Evolutionary conservation across 2,113 vertebrate genomes (phyloP).

Genomic region (Nannobrachium achirus): DNA sequence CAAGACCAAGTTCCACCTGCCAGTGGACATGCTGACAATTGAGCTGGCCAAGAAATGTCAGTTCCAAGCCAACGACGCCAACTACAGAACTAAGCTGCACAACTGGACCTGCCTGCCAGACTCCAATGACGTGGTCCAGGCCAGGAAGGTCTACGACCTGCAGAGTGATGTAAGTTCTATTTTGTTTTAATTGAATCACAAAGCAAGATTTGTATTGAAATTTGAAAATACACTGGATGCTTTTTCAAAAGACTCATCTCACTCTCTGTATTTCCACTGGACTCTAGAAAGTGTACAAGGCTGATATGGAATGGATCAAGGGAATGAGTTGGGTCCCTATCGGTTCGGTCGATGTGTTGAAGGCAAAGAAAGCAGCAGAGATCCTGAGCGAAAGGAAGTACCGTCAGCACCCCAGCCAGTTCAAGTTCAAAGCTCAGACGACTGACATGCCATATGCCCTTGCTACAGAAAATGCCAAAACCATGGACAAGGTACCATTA

Average conservation of each 20-base stretch:
- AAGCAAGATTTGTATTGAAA: too few relatives aligned
- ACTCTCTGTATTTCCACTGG: too few relatives aligned
- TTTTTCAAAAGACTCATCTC: too few relatives aligned
- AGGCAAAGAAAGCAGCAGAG: constrained; percentile 87
- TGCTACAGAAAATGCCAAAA: too few relatives aligned
- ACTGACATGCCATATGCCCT: too few relatives aligned
- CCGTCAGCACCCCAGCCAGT: constrained; percentile 84
- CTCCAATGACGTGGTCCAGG: constrained; percentile 88
- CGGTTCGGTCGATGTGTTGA: constrained; percentile 85
- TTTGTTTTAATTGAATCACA: too few relatives aligned
- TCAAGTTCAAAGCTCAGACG: constrained; percentile 83
- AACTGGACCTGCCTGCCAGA: constrained; percentile 90
- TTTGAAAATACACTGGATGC: too few relatives aligned
- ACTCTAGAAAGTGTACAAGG: constrained; percentile 88
- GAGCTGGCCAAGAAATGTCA: constrained; percentile 89
- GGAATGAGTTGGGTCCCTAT: constrained; percentile 93
- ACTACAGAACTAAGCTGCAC: constrained; percentile 86
- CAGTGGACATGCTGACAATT: constrained; percentile 86
- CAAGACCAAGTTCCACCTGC: constrained; percentile 85
- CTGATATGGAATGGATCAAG: constrained; percentile 93
- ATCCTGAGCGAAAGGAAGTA: constrained; percentile 91
- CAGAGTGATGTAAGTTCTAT: constrained; percentile 76
- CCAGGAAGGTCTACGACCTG: constrained; percentile 79
- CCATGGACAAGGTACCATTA: too few relatives aligned
- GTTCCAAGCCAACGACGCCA: constrained; percentile 85